Evolutionary conservation across 2,888 invertebrate species (phyloP).

Genomic region (Leptopilina syphax): DNA sequence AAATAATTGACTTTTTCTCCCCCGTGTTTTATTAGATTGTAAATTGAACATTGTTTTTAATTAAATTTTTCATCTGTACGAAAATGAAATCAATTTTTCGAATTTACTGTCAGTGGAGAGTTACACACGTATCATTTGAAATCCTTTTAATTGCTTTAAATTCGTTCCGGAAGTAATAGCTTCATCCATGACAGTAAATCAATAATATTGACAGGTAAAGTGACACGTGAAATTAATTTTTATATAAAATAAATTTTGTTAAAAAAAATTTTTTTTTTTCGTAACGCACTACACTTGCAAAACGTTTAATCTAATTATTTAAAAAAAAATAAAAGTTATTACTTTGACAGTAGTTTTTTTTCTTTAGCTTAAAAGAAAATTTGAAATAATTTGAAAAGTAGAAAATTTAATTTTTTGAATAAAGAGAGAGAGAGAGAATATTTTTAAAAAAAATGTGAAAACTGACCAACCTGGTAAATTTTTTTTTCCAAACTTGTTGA

Average conservation of each 20-base stretch:
- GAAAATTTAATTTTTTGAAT: no score
- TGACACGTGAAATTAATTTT: constrained; percentile 14
- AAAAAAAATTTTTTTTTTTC: background rate
- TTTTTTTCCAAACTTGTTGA: background rate
- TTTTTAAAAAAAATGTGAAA: background rate
- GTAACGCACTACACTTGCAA: background rate
- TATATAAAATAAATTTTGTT: background rate
- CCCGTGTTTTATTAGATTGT: no score
- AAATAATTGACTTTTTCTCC: no score
- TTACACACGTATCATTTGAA: constrained; percentile 1
- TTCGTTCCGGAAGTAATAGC: constrained; percentile 3
- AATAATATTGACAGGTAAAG: background rate
- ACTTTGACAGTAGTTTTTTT: no score
- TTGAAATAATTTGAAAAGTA: no score
- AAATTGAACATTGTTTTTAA: no score
- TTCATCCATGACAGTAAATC: constrained; percentile 25
- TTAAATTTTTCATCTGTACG: background rate
- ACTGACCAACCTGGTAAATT: background rate
- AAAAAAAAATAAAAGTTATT: no score
- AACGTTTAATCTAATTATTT: no score
- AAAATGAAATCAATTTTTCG: background rate
- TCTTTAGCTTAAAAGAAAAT: no score
- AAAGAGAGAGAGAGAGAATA: background rate
- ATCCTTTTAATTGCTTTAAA: constrained; percentile 21
- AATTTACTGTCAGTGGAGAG: constrained; percentile 12